Evolutionary conservation across 2,113 vertebrate species (phyloP).

Genomic region (Bungarus multicinctus): DNA sequence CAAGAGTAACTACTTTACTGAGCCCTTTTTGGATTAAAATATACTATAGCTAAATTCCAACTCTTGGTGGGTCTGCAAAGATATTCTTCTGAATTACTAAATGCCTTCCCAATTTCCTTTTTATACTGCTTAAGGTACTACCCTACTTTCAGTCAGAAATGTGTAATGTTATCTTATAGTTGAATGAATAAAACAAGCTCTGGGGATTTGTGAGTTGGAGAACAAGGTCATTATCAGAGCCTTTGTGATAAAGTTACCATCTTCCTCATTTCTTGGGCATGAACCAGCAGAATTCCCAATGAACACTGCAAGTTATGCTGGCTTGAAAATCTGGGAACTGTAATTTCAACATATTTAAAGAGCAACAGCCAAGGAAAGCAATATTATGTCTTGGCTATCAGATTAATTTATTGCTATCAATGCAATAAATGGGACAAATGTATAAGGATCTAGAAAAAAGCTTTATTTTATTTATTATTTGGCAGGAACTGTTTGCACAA

Average conservation of each 20-base stretch:
- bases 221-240: background rate
- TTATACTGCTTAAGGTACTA: background rate
- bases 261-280: background rate
- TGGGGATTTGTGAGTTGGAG: background rate
- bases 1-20: background rate
- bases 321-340: background rate
- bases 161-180: conserved; percentile 43
- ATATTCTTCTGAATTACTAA: background rate
- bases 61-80: background rate
- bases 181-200: conserved; percentile 36
- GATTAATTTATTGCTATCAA: background rate
- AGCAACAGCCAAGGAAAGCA: background rate
- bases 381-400: background rate
- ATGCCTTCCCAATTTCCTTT: background rate
- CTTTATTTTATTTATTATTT: background rate
- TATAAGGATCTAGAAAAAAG: background rate
- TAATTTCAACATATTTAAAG: background rate
- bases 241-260: background rate
- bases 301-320: background rate
- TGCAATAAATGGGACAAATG: background rate
- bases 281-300: background rate
- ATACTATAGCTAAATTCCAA: background rate
- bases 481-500: background rate
- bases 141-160: background rate
- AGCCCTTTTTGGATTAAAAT: background rate